These are phyloP conservation scores for Drosophila tsacasi DNA, from an alignment of 1,140 invertebrate genomes.

Conservation along the genomic window DNA sequence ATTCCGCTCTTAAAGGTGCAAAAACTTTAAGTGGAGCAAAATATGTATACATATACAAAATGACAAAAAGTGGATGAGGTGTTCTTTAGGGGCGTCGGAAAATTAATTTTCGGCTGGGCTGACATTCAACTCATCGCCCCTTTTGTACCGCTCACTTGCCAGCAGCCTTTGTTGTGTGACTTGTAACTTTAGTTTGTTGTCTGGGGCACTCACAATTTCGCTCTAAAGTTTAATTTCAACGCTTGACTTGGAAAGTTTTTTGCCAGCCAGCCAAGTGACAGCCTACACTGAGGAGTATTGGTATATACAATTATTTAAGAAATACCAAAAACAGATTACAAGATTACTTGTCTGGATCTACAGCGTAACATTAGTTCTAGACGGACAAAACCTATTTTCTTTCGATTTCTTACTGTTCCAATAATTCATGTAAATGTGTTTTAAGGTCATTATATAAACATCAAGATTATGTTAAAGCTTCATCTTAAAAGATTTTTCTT, in stretches of 20 bases:
- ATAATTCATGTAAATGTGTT: too few species aligned
- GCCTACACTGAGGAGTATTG: not conserved
- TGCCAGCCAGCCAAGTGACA: slow-evolving; percentile 35
- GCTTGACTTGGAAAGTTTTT: slow-evolving; percentile 76
- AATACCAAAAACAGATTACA: not conserved
- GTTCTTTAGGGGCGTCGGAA: slow-evolving; percentile 59
- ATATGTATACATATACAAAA: slow-evolving; percentile 36
- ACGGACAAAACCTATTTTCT: not conserved
- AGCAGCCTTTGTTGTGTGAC: slow-evolving; percentile 71
- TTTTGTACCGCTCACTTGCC: slow-evolving; percentile 2
- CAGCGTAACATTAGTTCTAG: not conserved
- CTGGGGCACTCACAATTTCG: slow-evolving; percentile 56
- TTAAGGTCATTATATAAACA: too few species aligned
- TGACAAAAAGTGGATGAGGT: slow-evolving; percentile 50
- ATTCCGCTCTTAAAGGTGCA: slow-evolving; percentile 48
- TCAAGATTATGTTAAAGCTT: too few species aligned
- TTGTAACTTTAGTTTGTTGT: slow-evolving; percentile 72
- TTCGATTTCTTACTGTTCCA: not conserved
- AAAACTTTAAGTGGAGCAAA: slow-evolving; percentile 68
- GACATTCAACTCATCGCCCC: slow-evolving; percentile 44
- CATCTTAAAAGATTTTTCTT: not conserved
- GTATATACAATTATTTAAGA: not conserved
- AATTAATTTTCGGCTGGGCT: slow-evolving; percentile 73
- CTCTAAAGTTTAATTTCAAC: slow-evolving; percentile 78
- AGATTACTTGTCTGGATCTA: not conserved